Evolutionary conservation across 2,888 invertebrate genomes (phyloP).

Genomic region (Resseliella maxima): DNA sequence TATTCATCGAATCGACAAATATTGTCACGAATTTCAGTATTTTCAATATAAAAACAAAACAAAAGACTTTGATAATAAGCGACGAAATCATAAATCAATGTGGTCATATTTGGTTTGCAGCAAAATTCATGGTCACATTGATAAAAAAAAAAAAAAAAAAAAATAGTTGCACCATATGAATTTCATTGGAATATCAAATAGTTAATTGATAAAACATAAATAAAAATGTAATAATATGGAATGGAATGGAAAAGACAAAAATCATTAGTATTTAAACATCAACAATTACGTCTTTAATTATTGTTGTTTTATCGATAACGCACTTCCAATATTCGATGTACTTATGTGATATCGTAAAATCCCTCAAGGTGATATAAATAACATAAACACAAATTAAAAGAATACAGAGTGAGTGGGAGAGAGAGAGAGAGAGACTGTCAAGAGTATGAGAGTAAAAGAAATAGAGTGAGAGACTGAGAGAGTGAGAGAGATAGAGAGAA

Average conservation of each 20-base stretch:
- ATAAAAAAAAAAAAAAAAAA: background rate
- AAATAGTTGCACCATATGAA: background rate
- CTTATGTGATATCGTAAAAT: background rate
- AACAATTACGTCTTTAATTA: constrained; percentile 37
- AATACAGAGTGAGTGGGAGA: no score
- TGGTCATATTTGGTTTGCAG: background rate
- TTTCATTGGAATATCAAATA: background rate
- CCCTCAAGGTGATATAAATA: constrained; percentile 24
- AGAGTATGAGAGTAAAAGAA: no score
- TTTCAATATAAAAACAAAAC: background rate
- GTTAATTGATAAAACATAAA: background rate
- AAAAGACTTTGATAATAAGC: constrained; percentile 7
- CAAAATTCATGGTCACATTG: constrained; percentile 18
- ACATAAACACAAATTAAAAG: background rate
- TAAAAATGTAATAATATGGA: background rate
- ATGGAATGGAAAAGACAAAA: background rate
- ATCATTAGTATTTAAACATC: background rate
- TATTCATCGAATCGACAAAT: background rate
- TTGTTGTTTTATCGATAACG: no score
- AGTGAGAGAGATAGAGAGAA: background rate
- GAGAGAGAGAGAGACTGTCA: no score
- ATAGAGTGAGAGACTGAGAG: no score
- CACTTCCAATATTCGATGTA: background rate
- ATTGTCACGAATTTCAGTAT: no score
- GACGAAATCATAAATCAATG: background rate